Conservation (phyloP, 2,888 invertebrate species). For the Geotrupes spiniger region DNA sequence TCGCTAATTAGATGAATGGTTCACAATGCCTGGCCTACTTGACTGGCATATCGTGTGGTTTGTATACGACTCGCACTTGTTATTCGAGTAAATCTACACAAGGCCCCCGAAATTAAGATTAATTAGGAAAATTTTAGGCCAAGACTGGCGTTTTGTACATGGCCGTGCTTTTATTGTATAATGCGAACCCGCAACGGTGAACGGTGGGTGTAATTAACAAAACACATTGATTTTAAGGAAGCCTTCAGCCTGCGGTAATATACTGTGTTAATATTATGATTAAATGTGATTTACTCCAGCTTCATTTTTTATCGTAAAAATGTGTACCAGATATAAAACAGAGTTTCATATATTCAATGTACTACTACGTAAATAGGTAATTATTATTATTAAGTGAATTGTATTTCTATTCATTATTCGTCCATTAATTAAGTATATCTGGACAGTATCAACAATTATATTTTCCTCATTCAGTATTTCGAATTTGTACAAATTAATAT, state of each 20-base stretch:
- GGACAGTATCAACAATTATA: no score
- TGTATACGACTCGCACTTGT: slow-evolving; percentile 47
- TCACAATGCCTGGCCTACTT: slow-evolving; percentile 47
- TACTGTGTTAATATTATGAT: no score
- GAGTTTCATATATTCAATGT: no score
- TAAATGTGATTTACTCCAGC: no score
- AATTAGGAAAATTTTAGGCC: slow-evolving; percentile 26
- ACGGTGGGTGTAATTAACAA: background rate
- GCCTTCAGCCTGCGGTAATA: background rate
- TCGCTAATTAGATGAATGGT: slow-evolving; percentile 52
- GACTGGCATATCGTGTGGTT: slow-evolving; percentile 48
- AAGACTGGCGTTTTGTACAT: slow-evolving; percentile 17
- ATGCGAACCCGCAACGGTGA: slow-evolving; percentile 8
- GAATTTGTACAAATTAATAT: no score
- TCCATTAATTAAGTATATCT: no score
- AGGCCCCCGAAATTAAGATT: slow-evolving; percentile 32
- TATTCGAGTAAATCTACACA: slow-evolving; percentile 27
- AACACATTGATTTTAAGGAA: slow-evolving; percentile 3
- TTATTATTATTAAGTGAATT: no score
- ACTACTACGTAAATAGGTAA: no score
- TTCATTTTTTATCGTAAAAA: no score
- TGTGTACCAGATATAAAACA: no score
- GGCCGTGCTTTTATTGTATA: slow-evolving; percentile 8
- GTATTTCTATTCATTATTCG: no score
- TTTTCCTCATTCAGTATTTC: no score